Percentiles rank a stretch among this genome's conserved stretches.
These are phyloP conservation scores for Melinaea menophilus DNA, from an alignment of 2,888 invertebrate species.

Conservation along the genomic window DNA sequence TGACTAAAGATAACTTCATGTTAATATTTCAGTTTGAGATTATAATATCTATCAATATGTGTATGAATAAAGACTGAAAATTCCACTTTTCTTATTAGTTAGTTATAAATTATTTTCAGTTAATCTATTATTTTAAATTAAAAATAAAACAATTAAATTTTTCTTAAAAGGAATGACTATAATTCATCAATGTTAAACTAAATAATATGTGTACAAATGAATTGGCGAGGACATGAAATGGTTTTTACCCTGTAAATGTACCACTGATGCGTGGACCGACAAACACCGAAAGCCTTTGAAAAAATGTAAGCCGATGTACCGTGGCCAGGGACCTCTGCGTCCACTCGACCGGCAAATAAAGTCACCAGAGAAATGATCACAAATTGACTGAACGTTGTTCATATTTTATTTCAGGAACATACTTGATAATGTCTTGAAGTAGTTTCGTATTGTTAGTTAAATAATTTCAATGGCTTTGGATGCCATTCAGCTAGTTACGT, in stretches of 20 bases:
- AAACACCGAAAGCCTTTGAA: conserved; percentile 74
- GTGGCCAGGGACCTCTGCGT: conserved; percentile 57
- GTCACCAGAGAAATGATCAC: conserved; percentile 33
- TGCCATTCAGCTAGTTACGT: conserved; percentile 17
- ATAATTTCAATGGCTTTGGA: conserved; percentile 24
- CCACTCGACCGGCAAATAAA: conserved; percentile 73
- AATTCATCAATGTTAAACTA: conserved; percentile 2
- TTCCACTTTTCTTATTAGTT: too few species aligned
- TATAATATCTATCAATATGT: too few species aligned
- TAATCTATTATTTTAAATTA: too few species aligned
- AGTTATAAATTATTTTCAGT: too few species aligned
- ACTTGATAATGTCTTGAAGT: too few species aligned
- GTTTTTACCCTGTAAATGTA: conserved; percentile 57
- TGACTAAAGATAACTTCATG: too few species aligned
- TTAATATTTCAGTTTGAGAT: too few species aligned
- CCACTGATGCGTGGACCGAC: conserved; percentile 63
- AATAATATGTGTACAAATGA: conserved; percentile 37
- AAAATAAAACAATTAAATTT: too few species aligned
- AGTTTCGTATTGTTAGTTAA: conserved; percentile 24
- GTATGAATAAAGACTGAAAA: too few species aligned
- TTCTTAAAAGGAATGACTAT: too few species aligned
- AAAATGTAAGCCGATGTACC: conserved; percentile 76
- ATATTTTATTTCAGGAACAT: too few species aligned
- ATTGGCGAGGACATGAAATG: conserved; percentile 58
- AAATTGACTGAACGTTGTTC: too few species aligned